phyloP scores from a whole-genome alignment of 2,888 invertebrate genomes.

The Balanococcus diminutus region DNA sequence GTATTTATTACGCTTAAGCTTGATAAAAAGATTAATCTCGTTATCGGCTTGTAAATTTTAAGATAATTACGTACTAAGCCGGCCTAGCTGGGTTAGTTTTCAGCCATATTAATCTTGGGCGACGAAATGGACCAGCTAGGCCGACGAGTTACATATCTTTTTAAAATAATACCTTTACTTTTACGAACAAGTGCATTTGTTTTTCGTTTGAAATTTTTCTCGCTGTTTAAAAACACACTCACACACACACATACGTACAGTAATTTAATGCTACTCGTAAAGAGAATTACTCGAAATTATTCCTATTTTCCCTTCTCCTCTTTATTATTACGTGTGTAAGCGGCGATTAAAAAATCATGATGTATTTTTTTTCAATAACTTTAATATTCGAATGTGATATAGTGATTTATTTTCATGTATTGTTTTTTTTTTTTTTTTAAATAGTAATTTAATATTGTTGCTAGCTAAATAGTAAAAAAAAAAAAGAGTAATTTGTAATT shows the following conservation, averaged over 20 bases:
- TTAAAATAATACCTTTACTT: neutral
- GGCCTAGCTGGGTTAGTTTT: too few species aligned
- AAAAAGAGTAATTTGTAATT: slow-evolving; percentile 32
- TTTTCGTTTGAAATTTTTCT: neutral
- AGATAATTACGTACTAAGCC: neutral
- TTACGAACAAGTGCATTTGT: slow-evolving; percentile 31
- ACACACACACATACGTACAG: neutral
- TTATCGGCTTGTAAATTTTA: slow-evolving; percentile 11
- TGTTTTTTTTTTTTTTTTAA: slow-evolving; percentile 26
- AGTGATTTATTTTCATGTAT: slow-evolving; percentile 31
- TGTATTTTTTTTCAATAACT: slow-evolving; percentile 30
- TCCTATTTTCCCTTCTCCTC: neutral
- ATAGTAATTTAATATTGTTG: slow-evolving; percentile 40
- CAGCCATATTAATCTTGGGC: neutral
- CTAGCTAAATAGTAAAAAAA: slow-evolving; percentile 28
- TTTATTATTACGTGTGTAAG: neutral
- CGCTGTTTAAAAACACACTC: neutral
- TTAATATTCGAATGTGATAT: slow-evolving; percentile 37
- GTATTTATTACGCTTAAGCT: slow-evolving; percentile 15
- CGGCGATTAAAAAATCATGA: slow-evolving; percentile 15
- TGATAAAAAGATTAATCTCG: neutral
- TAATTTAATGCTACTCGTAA: neutral
- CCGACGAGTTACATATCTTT: slow-evolving; percentile 7
- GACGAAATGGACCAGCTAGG: neutral
- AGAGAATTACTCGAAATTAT: neutral